Evolutionary conservation across 1,140 invertebrate genomes (phyloP), one percentile per base, ranked within the genome.

Genomic region (Sogatella furcifera): DNA sequence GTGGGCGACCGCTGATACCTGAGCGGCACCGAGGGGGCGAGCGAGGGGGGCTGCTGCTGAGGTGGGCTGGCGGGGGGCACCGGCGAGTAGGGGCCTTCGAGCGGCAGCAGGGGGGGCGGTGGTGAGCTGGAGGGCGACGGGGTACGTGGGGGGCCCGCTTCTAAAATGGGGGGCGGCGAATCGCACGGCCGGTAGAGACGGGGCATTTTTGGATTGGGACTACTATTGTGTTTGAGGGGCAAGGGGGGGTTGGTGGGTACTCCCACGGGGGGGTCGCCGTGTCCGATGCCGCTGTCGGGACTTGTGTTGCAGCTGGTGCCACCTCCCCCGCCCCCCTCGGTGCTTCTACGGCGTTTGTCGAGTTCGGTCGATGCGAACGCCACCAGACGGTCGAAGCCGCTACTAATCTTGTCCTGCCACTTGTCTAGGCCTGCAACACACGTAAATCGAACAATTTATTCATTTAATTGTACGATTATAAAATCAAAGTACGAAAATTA

Each of bases 361-460:
- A 92, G 76, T 67, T 90, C 89, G 1, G 87, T 90, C 4, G 88
- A 89, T 8, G 89, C 90, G 71, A 92, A 88, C 22, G 88, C 89
- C 59, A 92, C 86, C 62, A 92, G 76, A 57, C 88, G 82, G 74
- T 94, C 90, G 76, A 93, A 93, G 34, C 89, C 86, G 66, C 85
- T 89, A 69, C 84, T 88, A 67, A 92, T 91, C 64, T 88, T 84
- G 68, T 89, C 86, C 73, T 91, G 88, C 88, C 89, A 91, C 69
- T 90, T 70, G 49, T 72, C 70, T 81, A 78, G 69, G 54, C 73
- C 72, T 65, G 55, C 34, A 38, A 38, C 34, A 38, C 11, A 38
- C 34, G 11, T 10, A 38, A 38, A 10, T 13, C 9, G 1, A 9
- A 38, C 34, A 9, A 13, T 38, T 10, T 38, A 11, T 38, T 28